These are phyloP conservation scores for Cloeon dipterum DNA, from an alignment of 2,888 invertebrate species.

Conservation along the genomic window DNA sequence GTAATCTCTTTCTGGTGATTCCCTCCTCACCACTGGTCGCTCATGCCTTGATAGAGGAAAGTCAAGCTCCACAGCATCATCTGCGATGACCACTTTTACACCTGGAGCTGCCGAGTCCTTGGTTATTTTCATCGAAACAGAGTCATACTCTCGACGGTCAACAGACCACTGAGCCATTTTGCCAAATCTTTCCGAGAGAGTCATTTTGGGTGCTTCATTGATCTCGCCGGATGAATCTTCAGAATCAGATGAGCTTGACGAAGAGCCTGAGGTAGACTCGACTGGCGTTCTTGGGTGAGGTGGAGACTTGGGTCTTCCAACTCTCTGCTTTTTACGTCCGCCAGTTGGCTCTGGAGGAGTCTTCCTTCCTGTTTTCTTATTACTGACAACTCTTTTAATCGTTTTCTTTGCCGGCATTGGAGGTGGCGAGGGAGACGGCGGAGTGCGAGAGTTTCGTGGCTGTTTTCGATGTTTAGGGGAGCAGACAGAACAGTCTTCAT, in stretches of 20 bases:
- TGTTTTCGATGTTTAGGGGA: conserved; percentile 29
- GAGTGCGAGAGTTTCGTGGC: conserved; percentile 8
- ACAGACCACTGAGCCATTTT: conserved; percentile 84
- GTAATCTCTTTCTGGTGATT: not conserved
- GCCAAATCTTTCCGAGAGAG: conserved; percentile 65
- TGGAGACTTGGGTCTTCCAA: not conserved
- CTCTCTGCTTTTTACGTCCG: not conserved
- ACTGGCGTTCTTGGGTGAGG: not conserved
- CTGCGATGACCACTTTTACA: conserved; percentile 12
- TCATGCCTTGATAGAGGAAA: not conserved
- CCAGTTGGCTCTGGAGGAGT: not conserved
- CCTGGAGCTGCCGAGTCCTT: conserved; percentile 33
- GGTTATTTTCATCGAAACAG: conserved; percentile 62
- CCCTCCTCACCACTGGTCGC: not conserved
- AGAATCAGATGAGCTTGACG: conserved; percentile 30
- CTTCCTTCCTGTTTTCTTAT: not conserved
- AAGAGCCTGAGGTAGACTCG: not conserved
- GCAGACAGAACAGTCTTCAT: conserved; percentile 65
- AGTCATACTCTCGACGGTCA: conserved; percentile 64
- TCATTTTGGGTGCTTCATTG: conserved; percentile 27
- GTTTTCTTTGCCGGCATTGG: conserved; percentile 6
- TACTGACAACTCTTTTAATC: not conserved
- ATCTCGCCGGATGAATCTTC: conserved; percentile 32
- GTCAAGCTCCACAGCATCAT: conserved; percentile 4
- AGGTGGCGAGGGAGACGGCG: conserved; percentile 3